Conservation (phyloP, 2,797 vertebrate genomes). For the Synaphobranchus kaupii region DNA sequence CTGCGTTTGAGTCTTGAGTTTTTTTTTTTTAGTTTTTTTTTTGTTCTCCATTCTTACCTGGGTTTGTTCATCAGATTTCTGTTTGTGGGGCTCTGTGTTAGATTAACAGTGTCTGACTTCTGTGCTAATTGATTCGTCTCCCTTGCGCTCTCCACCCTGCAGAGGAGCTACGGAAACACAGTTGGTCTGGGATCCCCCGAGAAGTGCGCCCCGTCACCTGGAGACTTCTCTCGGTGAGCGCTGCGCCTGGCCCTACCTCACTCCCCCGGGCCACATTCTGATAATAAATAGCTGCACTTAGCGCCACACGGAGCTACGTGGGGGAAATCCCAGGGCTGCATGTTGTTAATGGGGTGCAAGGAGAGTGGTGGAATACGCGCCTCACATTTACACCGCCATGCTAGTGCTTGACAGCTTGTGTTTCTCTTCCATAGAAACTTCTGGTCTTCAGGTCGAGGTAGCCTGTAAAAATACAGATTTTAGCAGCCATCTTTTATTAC, state of each 20-base stretch:
- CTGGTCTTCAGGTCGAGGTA: neutral
- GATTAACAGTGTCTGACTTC: neutral
- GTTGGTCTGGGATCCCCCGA: constrained; percentile 95
- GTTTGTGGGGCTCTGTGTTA: neutral
- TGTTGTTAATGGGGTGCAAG: neutral
- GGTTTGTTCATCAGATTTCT: too few relatives aligned
- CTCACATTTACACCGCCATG: neutral
- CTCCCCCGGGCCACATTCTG: too few relatives aligned
- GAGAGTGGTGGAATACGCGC: neutral
- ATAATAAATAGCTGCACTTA: neutral
- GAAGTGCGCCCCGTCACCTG: constrained; percentile 94
- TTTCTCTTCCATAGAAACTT: neutral
- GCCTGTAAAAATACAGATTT: neutral
- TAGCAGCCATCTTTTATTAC: neutral
- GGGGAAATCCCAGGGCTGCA: neutral
- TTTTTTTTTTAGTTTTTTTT: neutral
- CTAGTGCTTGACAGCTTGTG: neutral
- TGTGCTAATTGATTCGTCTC: neutral
- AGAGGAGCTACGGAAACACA: constrained; percentile 96
- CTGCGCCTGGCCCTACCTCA: neutral
- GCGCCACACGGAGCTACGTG: neutral
- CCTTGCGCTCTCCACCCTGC: constrained; percentile 45
- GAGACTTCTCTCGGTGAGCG: constrained; percentile 95
- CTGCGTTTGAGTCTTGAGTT: neutral
- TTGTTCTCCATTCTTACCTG: too few relatives aligned